Conservation (phyloP, 2,888 invertebrate species). For the Sympetrum striolatum region DNA sequence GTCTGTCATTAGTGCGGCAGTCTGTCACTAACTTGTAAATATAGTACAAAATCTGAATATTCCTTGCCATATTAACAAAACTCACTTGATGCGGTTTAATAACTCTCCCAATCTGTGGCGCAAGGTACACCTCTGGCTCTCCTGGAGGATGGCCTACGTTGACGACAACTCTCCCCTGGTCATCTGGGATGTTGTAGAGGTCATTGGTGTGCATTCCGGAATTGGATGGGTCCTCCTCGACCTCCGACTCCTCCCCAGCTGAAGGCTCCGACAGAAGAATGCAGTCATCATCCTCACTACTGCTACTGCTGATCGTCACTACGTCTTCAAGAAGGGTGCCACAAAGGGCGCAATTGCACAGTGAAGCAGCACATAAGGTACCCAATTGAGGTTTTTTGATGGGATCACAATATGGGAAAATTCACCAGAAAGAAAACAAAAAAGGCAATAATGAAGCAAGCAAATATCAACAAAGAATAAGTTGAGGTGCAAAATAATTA, state of each 20-base stretch:
- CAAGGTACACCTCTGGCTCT: slow-evolving; percentile 90
- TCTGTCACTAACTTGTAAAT: too few relatives aligned
- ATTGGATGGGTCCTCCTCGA: slow-evolving; percentile 88
- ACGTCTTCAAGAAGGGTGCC: slow-evolving; percentile 60
- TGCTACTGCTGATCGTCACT: slow-evolving; percentile 76
- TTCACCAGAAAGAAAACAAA: not conserved
- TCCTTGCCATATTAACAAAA: too few relatives aligned
- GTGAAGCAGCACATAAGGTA: slow-evolving; percentile 13
- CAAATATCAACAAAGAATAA: not conserved
- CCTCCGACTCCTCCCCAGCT: slow-evolving; percentile 75
- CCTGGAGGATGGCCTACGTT: slow-evolving; percentile 92
- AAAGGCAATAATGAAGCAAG: slow-evolving; percentile 21
- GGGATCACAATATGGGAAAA: not conserved
- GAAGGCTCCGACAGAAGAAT: slow-evolving; percentile 85
- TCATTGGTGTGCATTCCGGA: slow-evolving; percentile 95
- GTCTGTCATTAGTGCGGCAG: too few relatives aligned
- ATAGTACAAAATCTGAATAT: too few relatives aligned
- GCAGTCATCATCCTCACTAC: slow-evolving; percentile 82
- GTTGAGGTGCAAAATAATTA: too few relatives aligned
- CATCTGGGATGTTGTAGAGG: slow-evolving; percentile 87
- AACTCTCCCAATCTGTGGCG: slow-evolving; percentile 86
- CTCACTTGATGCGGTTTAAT: slow-evolving; percentile 94
- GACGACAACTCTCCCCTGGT: slow-evolving; percentile 88
- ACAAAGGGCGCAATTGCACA: slow-evolving; percentile 36
- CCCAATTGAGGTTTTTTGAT: not conserved